Evolutionary conservation across 2,113 vertebrate species (phyloP), one percentile per base, ranked within the genome.

Genomic region (Thunnus maccoyii): DNA sequence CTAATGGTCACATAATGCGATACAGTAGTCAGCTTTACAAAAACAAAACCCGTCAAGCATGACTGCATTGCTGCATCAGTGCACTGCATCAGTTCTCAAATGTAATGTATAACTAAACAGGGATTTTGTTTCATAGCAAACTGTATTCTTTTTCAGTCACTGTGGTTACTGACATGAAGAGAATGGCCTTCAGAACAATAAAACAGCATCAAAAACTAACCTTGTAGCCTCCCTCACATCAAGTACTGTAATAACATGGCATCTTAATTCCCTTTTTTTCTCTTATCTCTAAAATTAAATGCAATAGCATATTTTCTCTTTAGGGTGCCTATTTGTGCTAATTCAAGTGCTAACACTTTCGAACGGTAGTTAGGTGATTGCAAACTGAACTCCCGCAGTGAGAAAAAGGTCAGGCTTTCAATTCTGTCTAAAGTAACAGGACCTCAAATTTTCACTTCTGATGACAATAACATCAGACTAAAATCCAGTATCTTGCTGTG

Each of bases 1-100:
- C 72, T 89, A 89, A 91, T 85, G 83, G 65, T 47, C 25, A 30
- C 65, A 66, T 88, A 72, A 85, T 78, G 72, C 30, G 67, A 89
- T 73, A 69, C 76, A 78, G 72, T 68, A 77, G 58, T 61, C 52
- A 8, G 80, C 51, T 55, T 72, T 67, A 65, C 44, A 73, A 64
- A 57, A 61, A 52, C 14, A 20, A n/a, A 52, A 20, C 30, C 36
- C 44, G 78, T 72, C 81, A 73, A 51, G 54, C 78, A 63, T 78
- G 46, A 22, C 48, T 36, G 78, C 71, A 47, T 48, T 78, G 44
- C 10, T 56, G 52, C 46, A 61, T 55, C 36, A 51, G 3, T 36
- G 44, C 64, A 68, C 22, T 63, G 65, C 68, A 70, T 68, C 46
- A 32, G 13, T 47, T 76, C 62, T 76, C 44, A 36, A 56, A 66